These are phyloP conservation scores for Coremacera marginata DNA, from an alignment of 2,888 invertebrate species.

Conservation along the genomic window DNA sequence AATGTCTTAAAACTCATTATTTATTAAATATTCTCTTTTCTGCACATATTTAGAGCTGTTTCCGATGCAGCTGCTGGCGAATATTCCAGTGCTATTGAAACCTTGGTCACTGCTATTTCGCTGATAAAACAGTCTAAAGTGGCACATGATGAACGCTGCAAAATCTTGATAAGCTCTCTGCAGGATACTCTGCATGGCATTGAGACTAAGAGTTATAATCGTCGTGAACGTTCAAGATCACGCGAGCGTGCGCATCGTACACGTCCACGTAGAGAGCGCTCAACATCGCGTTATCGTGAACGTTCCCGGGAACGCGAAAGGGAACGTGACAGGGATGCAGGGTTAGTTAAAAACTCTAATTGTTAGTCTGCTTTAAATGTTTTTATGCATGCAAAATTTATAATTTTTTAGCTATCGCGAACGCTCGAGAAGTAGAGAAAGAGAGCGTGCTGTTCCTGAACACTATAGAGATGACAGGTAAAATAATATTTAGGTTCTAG, in stretches of 20 bases:
- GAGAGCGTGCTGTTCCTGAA: conserved; percentile 66
- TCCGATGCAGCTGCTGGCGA: conserved; percentile 98
- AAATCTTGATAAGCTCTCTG: conserved; percentile 95
- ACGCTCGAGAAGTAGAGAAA: conserved; percentile 86
- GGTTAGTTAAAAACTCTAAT: conserved; percentile 67
- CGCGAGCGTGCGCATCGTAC: conserved; percentile 70
- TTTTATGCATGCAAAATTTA: conserved; percentile 21
- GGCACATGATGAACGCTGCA: conserved; percentile 90
- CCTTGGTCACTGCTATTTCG: conserved; percentile 97
- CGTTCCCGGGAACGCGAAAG: conserved; percentile 79
- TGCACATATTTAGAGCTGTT: conserved; percentile 79
- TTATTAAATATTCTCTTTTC: neutral
- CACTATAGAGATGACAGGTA: conserved; percentile 69
- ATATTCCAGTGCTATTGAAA: conserved; percentile 98
- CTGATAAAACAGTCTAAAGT: conserved; percentile 97
- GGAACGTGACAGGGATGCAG: conserved; percentile 71
- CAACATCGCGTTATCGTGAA: conserved; percentile 77
- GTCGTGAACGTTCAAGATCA: conserved; percentile 74
- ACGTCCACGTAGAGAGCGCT: conserved; percentile 68
- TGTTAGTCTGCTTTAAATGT: neutral
- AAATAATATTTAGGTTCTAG: conserved; percentile 1
- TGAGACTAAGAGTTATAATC: conserved; percentile 95
- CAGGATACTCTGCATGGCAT: conserved; percentile 98
- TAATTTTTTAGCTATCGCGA: conserved; percentile 67
- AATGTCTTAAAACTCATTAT: neutral